Percentiles rank a stretch among this genome's conserved stretches.
Evolutionary conservation across 1,140 invertebrate genomes (phyloP).

Genomic region (Drosophila seguyi): DNA sequence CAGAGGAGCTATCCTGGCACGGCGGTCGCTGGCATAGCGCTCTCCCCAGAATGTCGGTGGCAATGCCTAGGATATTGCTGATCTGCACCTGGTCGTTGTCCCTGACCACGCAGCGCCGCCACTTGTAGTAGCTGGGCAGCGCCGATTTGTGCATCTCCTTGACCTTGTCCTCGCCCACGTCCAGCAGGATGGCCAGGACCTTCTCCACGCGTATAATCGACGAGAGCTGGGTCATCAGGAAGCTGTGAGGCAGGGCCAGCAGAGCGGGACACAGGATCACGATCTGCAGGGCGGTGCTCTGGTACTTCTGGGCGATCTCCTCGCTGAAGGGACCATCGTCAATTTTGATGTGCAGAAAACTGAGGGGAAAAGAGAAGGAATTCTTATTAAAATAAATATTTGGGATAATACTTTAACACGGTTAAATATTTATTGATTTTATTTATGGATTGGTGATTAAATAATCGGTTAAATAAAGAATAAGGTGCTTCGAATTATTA

Average conservation of each 20-base stretch:
- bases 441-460: background rate
- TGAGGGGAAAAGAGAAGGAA: conserved; percentile 80
- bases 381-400: background rate
- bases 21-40: conserved; percentile 87
- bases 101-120: conserved; percentile 90
- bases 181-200: conserved; percentile 91
- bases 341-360: conserved; percentile 90
- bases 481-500: background rate
- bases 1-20: conserved; percentile 71
- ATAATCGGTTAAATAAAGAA: background rate
- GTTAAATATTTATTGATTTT: background rate
- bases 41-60: conserved; percentile 90
- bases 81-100: conserved; percentile 93
- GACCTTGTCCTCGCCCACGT: conserved; percentile 89
- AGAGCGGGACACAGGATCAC: conserved; percentile 92
- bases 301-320: conserved; percentile 87
- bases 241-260: conserved; percentile 87
- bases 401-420: background rate
- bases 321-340: conserved; percentile 89
- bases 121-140: conserved; percentile 90
- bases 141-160: conserved; percentile 88
- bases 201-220: conserved; percentile 89
- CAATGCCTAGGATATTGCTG: conserved; percentile 91
- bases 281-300: conserved; percentile 90
- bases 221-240: conserved; percentile 86